phyloP scores from a whole-genome alignment of 2,888 invertebrate species.

The Andrena marginata region DNA sequence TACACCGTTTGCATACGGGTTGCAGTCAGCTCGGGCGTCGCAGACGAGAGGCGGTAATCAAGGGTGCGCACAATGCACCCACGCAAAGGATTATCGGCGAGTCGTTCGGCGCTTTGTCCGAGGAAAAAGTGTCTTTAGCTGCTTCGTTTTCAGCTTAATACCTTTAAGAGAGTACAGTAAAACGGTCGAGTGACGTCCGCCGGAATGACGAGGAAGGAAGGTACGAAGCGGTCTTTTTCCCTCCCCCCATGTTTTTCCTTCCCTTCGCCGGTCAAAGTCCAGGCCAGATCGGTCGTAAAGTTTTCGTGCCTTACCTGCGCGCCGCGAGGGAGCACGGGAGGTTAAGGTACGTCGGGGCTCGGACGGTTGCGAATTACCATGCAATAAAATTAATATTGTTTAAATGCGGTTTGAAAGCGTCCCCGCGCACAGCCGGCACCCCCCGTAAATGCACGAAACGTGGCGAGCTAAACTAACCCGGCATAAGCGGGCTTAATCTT shows the following conservation, averaged over 20 bases:
- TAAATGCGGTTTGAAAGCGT: conserved; percentile 77
- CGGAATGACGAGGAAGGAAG: conserved; percentile 11
- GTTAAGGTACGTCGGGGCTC: conserved; percentile 17
- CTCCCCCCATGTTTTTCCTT: conserved; percentile 20
- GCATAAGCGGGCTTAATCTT: conserved; percentile 52
- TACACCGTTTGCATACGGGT: conserved; percentile 7
- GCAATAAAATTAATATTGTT: conserved; percentile 78
- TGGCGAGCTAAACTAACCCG: conserved; percentile 42
- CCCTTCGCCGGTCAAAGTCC: neutral
- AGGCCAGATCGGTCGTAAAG: conserved; percentile 46
- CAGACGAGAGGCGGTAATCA: neutral
- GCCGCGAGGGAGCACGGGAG: neutral
- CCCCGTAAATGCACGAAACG: conserved; percentile 22
- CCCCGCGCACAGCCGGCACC: conserved; percentile 25
- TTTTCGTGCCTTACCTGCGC: conserved; percentile 43
- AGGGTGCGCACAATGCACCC: conserved; percentile 21
- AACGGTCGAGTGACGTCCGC: conserved; percentile 49
- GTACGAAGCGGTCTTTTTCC: conserved; percentile 26
- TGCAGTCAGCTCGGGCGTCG: conserved; percentile 6
- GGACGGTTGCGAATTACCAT: conserved; percentile 64
- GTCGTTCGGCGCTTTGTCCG: conserved; percentile 72
- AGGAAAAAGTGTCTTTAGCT: conserved; percentile 70
- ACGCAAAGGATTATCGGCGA: conserved; percentile 75
- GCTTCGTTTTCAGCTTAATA: conserved; percentile 62
- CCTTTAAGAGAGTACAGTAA: conserved; percentile 51